Percentiles rank a stretch among this genome's conserved stretches.
Conservation (phyloP, 2,113 vertebrate genomes). For the Limnothrissa miodon region DNA sequence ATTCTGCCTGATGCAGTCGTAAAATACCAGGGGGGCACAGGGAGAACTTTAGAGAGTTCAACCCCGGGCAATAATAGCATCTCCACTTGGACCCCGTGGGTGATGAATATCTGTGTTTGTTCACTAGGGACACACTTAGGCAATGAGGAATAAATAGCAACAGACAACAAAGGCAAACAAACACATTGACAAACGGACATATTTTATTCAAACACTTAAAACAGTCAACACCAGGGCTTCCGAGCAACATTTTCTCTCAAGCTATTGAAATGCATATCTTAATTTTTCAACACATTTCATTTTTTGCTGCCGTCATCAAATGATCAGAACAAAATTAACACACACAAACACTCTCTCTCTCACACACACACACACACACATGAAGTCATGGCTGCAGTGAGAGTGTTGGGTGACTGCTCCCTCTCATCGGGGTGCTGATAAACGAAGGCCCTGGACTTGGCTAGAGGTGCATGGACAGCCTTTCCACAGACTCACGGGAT, state of each 20-base stretch:
- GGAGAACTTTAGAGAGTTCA: conserved; percentile 72
- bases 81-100: conserved; percentile 62
- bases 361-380: background rate
- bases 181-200: background rate
- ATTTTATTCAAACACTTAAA: background rate
- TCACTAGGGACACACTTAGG: conserved; percentile 39
- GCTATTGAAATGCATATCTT: too few species aligned
- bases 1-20: conserved; percentile 66
- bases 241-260: background rate
- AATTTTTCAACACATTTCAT: background rate
- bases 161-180: background rate
- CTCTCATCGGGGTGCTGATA: background rate
- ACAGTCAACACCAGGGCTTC: too few species aligned
- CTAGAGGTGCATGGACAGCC: background rate
- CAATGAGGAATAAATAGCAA: background rate
- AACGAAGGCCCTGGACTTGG: background rate
- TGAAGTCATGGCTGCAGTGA: background rate
- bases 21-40: conserved; percentile 67
- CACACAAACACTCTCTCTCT: background rate
- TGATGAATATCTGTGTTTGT: conserved; percentile 72
- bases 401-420: background rate
- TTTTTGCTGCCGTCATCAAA: background rate
- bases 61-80: conserved; percentile 68
- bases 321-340: background rate
- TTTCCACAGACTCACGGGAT: conserved; percentile 21